These are phyloP conservation scores for Planococcus citri DNA, from an alignment of 1,140 invertebrate species.

Conservation along the genomic window DNA sequence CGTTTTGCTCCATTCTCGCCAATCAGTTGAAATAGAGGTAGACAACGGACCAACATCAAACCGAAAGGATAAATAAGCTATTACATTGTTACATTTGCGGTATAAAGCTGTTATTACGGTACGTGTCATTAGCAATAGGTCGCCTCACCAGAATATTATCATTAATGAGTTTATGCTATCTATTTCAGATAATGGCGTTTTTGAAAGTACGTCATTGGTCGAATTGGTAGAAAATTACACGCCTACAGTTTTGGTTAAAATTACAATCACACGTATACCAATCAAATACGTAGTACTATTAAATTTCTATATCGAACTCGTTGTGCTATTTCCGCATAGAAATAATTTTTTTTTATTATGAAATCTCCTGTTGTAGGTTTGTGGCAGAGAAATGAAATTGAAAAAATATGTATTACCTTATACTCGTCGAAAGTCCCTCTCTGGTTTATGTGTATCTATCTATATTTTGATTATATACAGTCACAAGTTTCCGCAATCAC, in stretches of 20 bases:
- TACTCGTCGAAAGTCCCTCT: not conserved
- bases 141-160: not conserved
- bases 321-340: too few species aligned
- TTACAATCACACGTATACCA: not conserved
- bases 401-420: not conserved
- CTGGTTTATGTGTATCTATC: not conserved
- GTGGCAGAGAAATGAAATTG: not conserved
- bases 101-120: constrained; percentile 12
- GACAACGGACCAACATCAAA: not conserved
- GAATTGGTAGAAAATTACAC: constrained; percentile 5
- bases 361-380: not conserved
- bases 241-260: not conserved
- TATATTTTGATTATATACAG: not conserved
- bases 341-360: not conserved
- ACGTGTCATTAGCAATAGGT: constrained; percentile 15
- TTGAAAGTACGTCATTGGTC: constrained; percentile 11
- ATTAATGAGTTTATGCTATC: constrained; percentile 17
- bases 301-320: too few species aligned
- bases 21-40: not conserved
- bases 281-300: not conserved
- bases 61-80: constrained; percentile 1
- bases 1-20: not conserved
- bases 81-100: constrained; percentile 6
- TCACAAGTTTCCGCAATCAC: not conserved
- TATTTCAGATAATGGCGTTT: constrained; percentile 17